Percentiles rank a stretch among this genome's conserved stretches.
Conservation (phyloP, 2,113 vertebrate species). For the Sialia sialis region DNA sequence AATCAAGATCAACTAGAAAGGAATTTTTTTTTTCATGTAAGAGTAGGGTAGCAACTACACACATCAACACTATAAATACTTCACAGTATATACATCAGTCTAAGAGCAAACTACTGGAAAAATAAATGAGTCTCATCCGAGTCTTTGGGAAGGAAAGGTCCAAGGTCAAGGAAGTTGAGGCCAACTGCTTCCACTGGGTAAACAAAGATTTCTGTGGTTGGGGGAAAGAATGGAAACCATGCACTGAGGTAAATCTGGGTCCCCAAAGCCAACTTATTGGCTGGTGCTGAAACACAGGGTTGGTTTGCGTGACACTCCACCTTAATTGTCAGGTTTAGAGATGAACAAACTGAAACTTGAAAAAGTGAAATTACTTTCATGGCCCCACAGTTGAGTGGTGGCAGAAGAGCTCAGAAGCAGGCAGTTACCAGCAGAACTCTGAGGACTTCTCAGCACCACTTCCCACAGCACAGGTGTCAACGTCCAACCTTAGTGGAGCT, state of each 20-base stretch:
- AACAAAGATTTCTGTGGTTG: neutral
- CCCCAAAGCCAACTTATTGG: neutral
- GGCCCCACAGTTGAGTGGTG: neutral
- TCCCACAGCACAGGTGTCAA: neutral
- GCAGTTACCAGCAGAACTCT: neutral
- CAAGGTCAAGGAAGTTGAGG: neutral
- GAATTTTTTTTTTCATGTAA: neutral
- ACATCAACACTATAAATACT: neutral
- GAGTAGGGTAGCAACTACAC: neutral
- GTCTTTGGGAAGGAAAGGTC: neutral
- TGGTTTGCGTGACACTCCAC: neutral
- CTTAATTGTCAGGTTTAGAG: neutral
- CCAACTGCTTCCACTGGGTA: neutral
- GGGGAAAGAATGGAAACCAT: neutral
- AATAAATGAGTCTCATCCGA: neutral
- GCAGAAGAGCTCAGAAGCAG: neutral
- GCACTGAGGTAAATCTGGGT: neutral
- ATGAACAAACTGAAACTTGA: neutral
- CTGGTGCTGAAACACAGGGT: neutral
- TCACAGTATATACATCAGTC: neutral
- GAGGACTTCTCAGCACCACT: neutral
- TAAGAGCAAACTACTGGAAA: neutral
- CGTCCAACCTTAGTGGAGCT: neutral
- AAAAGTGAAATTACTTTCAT: neutral
- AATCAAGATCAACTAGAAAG: neutral